A percentile compares a stretch with the other conserved stretches of the same genome.
Conservation (phyloP, 2,113 vertebrate genomes). For the Ardeotis arabs region DNA sequence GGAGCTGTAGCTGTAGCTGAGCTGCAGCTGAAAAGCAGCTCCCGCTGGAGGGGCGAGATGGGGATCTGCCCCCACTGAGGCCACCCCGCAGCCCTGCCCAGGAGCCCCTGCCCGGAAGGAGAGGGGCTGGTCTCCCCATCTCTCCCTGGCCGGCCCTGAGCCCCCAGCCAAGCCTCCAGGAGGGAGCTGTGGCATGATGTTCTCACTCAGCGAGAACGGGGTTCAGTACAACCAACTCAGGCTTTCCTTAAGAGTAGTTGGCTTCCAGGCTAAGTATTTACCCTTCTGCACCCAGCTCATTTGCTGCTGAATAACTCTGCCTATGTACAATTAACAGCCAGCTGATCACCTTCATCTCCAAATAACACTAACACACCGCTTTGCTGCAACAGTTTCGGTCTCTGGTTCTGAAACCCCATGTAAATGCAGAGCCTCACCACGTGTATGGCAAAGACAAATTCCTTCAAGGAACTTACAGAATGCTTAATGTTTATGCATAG, state of each 20-base stretch:
- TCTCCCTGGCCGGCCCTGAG: background rate
- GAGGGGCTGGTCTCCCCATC: background rate
- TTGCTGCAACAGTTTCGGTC: background rate
- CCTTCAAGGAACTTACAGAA: background rate
- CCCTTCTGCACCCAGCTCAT: background rate
- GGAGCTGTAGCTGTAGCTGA: background rate
- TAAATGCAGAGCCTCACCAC: background rate
- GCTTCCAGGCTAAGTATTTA: background rate
- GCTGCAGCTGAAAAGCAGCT: background rate
- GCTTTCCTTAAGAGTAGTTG: rapidly evolving
- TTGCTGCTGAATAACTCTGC: background rate
- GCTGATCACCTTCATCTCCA: background rate
- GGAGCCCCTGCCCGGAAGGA: background rate
- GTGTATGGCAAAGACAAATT: constrained; percentile 14
- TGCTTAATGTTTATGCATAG: constrained; percentile 10
- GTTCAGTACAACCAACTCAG: background rate
- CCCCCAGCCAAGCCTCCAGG: background rate
- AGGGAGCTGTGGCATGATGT: rapidly evolving
- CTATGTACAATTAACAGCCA: background rate
- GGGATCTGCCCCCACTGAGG: background rate
- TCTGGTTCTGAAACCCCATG: background rate
- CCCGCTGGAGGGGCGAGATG: background rate
- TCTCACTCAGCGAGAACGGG: background rate
- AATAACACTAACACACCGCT: background rate
- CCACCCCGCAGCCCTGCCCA: rapidly evolving